phyloP scores from a whole-genome alignment of 2,888 invertebrate genomes.

The Heliothis peltigera region DNA sequence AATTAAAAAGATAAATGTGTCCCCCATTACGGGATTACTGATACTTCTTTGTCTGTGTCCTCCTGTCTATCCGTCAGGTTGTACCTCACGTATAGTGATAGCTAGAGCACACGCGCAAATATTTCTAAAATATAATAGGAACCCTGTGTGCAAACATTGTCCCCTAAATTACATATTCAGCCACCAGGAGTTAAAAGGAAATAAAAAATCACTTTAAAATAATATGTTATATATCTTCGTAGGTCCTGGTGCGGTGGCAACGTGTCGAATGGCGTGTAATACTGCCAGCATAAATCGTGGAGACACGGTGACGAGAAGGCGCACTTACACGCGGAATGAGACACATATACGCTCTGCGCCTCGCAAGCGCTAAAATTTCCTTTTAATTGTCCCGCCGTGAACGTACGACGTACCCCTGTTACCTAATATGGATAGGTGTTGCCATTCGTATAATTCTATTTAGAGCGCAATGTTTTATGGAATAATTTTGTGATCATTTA shows the following conservation, averaged over 20 bases:
- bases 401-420: constrained; percentile 69
- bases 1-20: no score
- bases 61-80: no score
- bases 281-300: constrained; percentile 86
- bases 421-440: constrained; percentile 53
- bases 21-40: no score
- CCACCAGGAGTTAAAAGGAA: no score
- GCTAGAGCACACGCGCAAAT: no score
- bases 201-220: no score
- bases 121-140: no score
- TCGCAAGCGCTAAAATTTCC: constrained; percentile 77
- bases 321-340: constrained; percentile 85
- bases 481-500: neutral
- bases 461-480: constrained; percentile 13
- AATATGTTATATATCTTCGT: constrained; percentile 58
- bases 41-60: no score
- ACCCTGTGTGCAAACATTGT: no score
- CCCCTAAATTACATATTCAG: no score
- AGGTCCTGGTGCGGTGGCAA: constrained; percentile 72
- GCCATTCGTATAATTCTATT: constrained; percentile 41
- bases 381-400: constrained; percentile 79
- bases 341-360: constrained; percentile 76
- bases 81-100: no score
- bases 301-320: constrained; percentile 84
- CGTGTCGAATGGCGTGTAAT: constrained; percentile 89